These are phyloP conservation scores for Ptychodera flava DNA, from an alignment of 35 echinoderm and acorn worm genomes.

Conservation along the genomic window DNA sequence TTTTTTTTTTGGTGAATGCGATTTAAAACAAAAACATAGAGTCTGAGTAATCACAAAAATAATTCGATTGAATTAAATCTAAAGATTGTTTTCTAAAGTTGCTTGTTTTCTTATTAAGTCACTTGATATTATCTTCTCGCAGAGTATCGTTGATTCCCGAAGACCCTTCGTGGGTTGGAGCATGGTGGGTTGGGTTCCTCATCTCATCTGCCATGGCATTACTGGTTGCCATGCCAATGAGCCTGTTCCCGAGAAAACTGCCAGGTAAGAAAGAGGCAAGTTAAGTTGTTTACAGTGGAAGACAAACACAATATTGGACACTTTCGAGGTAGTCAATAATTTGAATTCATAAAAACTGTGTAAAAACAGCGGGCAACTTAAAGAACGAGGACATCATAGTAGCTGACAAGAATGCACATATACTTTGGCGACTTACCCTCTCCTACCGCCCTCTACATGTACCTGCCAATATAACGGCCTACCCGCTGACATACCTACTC, in stretches of 20 bases:
- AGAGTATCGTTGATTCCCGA: conserved; percentile 44
- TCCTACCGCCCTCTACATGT: not conserved
- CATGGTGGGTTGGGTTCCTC: conserved; percentile 90
- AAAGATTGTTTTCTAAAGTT: not conserved
- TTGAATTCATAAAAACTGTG: not conserved
- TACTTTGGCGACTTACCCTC: not conserved
- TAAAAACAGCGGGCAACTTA: not conserved
- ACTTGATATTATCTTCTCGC: not conserved
- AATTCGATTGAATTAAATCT: not conserved
- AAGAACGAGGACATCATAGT: not conserved
- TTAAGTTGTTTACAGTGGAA: not conserved
- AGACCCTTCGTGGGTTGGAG: conserved; percentile 83
- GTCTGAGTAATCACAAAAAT: not conserved
- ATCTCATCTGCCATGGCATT: conserved; percentile 37
- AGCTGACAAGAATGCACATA: not conserved
- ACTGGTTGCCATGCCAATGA: conserved; percentile 51
- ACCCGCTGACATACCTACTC: no score
- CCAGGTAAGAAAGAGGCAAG: conserved; percentile 68
- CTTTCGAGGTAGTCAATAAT: not conserved
- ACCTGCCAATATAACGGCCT: no score
- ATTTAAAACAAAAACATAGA: not conserved
- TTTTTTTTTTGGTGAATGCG: not conserved
- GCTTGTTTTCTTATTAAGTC: not conserved
- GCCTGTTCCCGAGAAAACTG: conserved; percentile 62
- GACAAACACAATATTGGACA: not conserved